phyloP scores from a whole-genome alignment of 2,113 vertebrate genomes.

The Dicentrarchus labrax region DNA sequence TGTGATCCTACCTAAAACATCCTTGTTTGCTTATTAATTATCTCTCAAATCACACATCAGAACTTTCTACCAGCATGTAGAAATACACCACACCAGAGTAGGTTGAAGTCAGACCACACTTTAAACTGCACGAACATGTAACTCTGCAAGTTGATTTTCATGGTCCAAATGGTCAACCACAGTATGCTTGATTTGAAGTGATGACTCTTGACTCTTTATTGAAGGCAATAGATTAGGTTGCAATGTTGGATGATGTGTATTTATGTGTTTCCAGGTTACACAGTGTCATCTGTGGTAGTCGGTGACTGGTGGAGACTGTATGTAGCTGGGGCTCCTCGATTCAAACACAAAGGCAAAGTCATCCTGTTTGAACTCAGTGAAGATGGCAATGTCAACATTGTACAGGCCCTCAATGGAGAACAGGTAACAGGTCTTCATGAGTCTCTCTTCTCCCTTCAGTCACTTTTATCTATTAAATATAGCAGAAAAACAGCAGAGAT shows the following conservation, averaged over 20 bases:
- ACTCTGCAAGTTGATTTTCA: neutral
- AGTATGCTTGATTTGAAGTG: neutral
- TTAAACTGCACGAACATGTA: neutral
- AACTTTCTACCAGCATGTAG: neutral
- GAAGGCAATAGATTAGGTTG: neutral
- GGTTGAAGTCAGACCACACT: conserved; percentile 6
- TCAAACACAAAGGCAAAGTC: conserved; percentile 97
- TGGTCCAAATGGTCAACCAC: neutral
- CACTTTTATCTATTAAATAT: neutral
- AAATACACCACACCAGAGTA: neutral
- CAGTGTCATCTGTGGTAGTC: conserved; percentile 90
- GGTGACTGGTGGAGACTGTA: conserved; percentile 85
- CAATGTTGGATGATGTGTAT: conserved; percentile 21
- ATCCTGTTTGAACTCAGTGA: conserved; percentile 92
- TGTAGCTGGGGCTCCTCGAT: conserved; percentile 93
- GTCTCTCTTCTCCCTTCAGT: neutral
- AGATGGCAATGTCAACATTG: conserved; percentile 83
- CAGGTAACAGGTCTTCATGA: conserved; percentile 84
- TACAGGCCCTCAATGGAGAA: conserved; percentile 91
- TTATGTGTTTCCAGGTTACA: conserved; percentile 87
- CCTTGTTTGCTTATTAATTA: neutral
- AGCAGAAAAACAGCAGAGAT: neutral
- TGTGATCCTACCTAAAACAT: neutral
- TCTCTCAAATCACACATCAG: neutral
- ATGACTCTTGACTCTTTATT: neutral